Conservation (phyloP, 2,888 invertebrate genomes). For the Cantharis rustica region DNA sequence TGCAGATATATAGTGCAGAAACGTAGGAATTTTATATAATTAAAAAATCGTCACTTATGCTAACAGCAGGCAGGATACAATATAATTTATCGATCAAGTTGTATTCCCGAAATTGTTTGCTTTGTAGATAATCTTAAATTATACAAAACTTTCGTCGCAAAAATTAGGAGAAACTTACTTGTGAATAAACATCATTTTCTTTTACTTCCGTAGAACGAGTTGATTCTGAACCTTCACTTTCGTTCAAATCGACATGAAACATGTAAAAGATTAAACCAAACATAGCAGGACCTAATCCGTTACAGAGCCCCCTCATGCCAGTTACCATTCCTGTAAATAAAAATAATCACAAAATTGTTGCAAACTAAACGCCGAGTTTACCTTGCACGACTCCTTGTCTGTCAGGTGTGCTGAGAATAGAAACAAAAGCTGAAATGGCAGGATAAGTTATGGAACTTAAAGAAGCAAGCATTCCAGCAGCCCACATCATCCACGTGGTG, state of each 20-base stretch:
- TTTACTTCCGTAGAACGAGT: constrained; percentile 60
- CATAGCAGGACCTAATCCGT: constrained; percentile 97
- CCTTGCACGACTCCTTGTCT: constrained; percentile 77
- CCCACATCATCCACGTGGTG: constrained; percentile 99
- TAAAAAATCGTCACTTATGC: too few species aligned
- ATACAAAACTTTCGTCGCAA: not conserved
- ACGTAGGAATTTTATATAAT: too few species aligned
- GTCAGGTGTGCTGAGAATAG: constrained; percentile 96
- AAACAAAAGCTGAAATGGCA: constrained; percentile 97
- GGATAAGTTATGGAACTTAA: constrained; percentile 98
- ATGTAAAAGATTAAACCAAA: constrained; percentile 98
- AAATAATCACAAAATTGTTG: not conserved
- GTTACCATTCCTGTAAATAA: constrained; percentile 85
- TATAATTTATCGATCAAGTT: too few species aligned
- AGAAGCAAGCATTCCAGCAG: constrained; percentile 94
- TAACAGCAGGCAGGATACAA: too few species aligned
- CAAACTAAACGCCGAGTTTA: constrained; percentile 25
- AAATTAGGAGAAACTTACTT: constrained; percentile 48
- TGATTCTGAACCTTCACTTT: constrained; percentile 60
- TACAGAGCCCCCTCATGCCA: constrained; percentile 96
- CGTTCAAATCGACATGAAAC: constrained; percentile 96
- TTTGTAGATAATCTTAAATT: too few species aligned
- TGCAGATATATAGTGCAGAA: too few species aligned
- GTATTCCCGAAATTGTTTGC: not conserved
- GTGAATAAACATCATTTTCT: constrained; percentile 59